Base-by-base conservation (phyloP, 1,140 invertebrate genomes). In the Neodiprion virginianus region DNA sequence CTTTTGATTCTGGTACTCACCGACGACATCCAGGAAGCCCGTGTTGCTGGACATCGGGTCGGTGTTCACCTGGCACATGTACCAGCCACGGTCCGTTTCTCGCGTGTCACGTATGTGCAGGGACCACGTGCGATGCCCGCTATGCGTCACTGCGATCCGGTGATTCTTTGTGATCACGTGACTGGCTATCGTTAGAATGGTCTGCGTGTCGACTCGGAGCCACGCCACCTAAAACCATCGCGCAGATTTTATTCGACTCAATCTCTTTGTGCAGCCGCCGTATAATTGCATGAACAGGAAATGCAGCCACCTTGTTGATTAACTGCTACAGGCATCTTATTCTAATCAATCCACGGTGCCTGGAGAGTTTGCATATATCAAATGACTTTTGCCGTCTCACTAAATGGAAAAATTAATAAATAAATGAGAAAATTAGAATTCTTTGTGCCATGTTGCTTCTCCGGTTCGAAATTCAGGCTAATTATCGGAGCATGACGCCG, bases 21-120 rank as follows among this genome's bases (percentile, higher is more conserved):
- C 91, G 69, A 91, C 90, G 67, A 92, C 88, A 83, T 91, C 89
- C 69, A 92, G 84, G 77, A 89, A 92, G 47, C 90, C 91, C 47
- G 89, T 87, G 77, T 89, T 90, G 76, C 88, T 90, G 72, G 90
- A 91, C 89, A 91, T 91, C 0, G 91, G 91, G 73, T 91, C 90
- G 3, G 91, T 92, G 77, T 91, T 91, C 17, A 92, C 88, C 83
- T 91, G 91, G 79, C 90, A 91, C 89, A 90, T 91, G 82, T 91
- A 91, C 86, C 88, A 90, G 69, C 89, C 90, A 10, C 87, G 83
- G 77, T 91, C 90, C 4, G 83, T 79, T 75, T 87, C 85, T 66
- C 82, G 84, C 21, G 89, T 89, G 67, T 90, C 88, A 75, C 79
- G 85, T 72, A 91, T 88, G 71, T 90, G 89, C 7, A 91, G 84